Evolutionary conservation across 64 coral and sea anemone species (phyloP), one percentile per base, ranked within the genome.

Genomic region (Montipora efflorescens): DNA sequence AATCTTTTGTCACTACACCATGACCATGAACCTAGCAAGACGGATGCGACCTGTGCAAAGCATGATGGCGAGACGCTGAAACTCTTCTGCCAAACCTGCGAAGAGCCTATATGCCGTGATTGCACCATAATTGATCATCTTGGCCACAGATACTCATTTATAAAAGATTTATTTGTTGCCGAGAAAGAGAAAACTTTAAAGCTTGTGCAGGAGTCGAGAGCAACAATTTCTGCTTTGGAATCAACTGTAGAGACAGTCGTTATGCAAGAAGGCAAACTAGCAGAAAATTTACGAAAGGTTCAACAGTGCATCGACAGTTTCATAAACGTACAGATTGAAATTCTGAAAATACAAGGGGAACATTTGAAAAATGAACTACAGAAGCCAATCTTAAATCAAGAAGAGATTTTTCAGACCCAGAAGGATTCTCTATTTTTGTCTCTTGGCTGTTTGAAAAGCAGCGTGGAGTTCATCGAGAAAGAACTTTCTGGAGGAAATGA

Each of bases 71-170:
- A 81, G 21, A 23, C 75, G 18, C 9, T 48, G 51, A 92, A 92
- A 19, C 67, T 92, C 9, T 92, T 75, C 66, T 92, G 90, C 12
- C 47, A 84, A 36, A 75, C 90, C 36, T 92, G 90, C 16, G 67
- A 92, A 20, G 49, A 55, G 50, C 62, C 78, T 12, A 92, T 92
- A 20, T 92, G 80, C 15, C 61, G 80, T 22, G 90, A 92, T 59
- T 92, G 90, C 50, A 84, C 90, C 58, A 84, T 92, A 59, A 43
- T 84, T 36, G 79, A 84, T 48, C 90, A 92, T 53, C 90, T 44
- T 74, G 86, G 53, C 53, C 86, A 88, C 69, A 19, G 25, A 70
- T 88, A 74, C 48, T 23, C 11, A 5, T 88, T 88, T 72, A n/a
- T 76, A n/a, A 73, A 88, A 21, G 86, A 88, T 73, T 18, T 75